Percentiles rank a stretch among this genome's conserved stretches.
These are phyloP conservation scores for Pseudochirops corinnae DNA, from an alignment of 2,797 vertebrate genomes.

Conservation along the genomic window DNA sequence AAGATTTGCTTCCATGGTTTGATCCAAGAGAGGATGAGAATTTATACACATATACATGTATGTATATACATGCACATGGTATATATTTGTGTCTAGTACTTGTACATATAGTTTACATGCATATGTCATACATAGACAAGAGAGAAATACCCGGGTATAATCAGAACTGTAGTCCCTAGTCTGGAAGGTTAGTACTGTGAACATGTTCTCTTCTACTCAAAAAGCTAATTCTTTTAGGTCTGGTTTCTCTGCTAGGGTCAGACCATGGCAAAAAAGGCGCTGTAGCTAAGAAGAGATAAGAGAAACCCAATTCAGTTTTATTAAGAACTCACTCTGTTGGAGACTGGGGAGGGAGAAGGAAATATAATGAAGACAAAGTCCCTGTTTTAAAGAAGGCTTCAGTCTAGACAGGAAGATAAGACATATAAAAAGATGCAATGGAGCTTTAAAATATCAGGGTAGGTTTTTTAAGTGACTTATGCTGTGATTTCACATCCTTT, in stretches of 20 bases:
- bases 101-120: neutral
- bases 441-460: neutral
- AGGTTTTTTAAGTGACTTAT: neutral
- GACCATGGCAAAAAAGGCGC: neutral
- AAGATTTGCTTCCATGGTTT: constrained; percentile 5
- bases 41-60: neutral
- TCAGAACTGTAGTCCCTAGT: neutral
- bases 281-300: neutral
- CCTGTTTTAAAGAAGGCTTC: neutral
- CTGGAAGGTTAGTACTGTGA: neutral
- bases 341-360: neutral
- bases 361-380: neutral
- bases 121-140: neutral
- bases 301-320: neutral
- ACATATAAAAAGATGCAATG: neutral
- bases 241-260: neutral
- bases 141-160: neutral
- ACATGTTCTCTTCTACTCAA: neutral
- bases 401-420: neutral
- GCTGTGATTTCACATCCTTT: neutral
- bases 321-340: neutral
- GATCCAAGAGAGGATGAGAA: constrained; percentile 17
- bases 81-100: neutral
- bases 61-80: neutral
- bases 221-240: neutral